A percentile compares a stretch with the other conserved stretches of the same genome.
Evolutionary conservation across 1,140 invertebrate species (phyloP).

Genomic region (Eriocheir sinensis): DNA sequence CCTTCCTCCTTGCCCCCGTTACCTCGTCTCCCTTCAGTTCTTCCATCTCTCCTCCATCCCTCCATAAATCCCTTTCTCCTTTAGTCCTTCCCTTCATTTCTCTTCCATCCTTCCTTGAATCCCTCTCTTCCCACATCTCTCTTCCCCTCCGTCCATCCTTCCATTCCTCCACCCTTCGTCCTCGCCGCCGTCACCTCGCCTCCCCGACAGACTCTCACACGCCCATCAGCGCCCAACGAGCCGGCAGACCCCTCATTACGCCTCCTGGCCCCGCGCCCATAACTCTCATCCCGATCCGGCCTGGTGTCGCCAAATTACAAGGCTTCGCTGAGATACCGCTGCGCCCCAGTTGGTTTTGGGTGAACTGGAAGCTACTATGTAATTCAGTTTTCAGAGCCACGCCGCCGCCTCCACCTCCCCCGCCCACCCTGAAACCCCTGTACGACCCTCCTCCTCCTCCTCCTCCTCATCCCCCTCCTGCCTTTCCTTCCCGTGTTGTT

Average conservation of each 20-base stretch:
- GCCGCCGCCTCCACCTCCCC: not conserved
- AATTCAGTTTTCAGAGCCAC: not conserved
- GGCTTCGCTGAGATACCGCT: not conserved
- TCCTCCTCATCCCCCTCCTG: too few species aligned
- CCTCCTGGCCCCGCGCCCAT: not conserved
- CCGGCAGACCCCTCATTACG: not conserved
- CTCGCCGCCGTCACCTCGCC: not conserved
- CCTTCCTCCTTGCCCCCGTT: too few species aligned
- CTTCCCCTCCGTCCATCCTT: not conserved
- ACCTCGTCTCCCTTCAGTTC: too few species aligned
- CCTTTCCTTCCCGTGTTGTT: too few species aligned
- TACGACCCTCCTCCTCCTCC: too few species aligned
- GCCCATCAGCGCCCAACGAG: not conserved
- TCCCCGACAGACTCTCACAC: not conserved
- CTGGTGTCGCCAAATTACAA: constrained; percentile 10
- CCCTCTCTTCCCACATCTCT: too few species aligned
- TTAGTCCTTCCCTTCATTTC: too few species aligned
- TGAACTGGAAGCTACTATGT: not conserved
- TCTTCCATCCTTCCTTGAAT: too few species aligned
- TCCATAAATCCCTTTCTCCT: too few species aligned
- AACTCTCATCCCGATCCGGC: not conserved
- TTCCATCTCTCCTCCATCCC: too few species aligned
- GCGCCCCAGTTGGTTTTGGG: not conserved
- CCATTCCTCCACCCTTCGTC: not conserved
- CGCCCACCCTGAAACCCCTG: too few species aligned